A percentile compares a stretch with the other conserved stretches of the same genome.
Conservation (phyloP, 2,888 invertebrate genomes). For the Eilema depressum region DNA sequence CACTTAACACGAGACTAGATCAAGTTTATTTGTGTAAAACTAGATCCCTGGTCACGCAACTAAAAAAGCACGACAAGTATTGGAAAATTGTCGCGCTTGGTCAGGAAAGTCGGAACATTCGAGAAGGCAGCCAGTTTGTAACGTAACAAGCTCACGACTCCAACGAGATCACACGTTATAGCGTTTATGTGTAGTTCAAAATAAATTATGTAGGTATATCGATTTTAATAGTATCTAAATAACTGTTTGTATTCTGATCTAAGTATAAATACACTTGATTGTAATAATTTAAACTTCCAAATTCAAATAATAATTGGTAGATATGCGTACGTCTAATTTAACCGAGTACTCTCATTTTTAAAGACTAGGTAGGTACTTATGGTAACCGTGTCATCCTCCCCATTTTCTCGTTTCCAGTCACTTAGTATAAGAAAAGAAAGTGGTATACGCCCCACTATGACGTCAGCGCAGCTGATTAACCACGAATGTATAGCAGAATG, state of each 20-base stretch:
- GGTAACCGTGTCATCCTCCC: not conserved
- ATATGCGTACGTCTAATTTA: not conserved
- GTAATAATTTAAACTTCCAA: not conserved
- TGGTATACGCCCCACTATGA: slow-evolving; percentile 39
- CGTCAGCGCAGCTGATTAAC: slow-evolving; percentile 47
- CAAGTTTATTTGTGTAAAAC: slow-evolving; percentile 68
- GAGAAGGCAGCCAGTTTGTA: slow-evolving; percentile 62
- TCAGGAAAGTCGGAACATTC: slow-evolving; percentile 77
- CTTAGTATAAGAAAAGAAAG: slow-evolving; percentile 48
- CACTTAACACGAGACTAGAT: slow-evolving; percentile 54
- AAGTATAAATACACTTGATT: not conserved
- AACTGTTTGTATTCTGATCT: not conserved
- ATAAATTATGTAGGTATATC: not conserved
- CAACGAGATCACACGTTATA: slow-evolving; percentile 14
- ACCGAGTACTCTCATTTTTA: too few relatives aligned
- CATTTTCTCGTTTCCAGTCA: slow-evolving; percentile 25
- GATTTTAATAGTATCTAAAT: not conserved
- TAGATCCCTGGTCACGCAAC: slow-evolving; percentile 54
- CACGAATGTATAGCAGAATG: slow-evolving; percentile 29
- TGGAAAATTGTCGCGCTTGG: slow-evolving; percentile 64
- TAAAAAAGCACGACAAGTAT: slow-evolving; percentile 53
- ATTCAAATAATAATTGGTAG: not conserved
- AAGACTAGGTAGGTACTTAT: not conserved
- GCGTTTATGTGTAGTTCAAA: not conserved
- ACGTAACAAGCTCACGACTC: slow-evolving; percentile 56